Evolutionary conservation across 2,797 vertebrate genomes (phyloP), one percentile per base, ranked within the genome.

Genomic region (Holocentrus rufus): DNA sequence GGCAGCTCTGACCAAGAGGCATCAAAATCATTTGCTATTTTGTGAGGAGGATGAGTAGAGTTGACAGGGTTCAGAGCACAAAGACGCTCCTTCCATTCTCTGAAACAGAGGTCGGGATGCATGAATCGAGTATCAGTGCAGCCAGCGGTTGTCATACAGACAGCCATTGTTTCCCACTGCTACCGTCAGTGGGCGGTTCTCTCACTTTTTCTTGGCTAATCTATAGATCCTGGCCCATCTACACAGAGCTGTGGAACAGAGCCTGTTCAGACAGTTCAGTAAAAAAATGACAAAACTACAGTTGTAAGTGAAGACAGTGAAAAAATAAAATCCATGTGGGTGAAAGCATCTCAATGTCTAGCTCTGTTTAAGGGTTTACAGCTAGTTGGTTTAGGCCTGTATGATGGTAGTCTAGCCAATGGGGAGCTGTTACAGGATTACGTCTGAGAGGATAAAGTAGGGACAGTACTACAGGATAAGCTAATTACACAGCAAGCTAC

Each of bases 11-110:
- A 39, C 22, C 46, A 74, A 87, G 36, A 79, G 14, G 60, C 25
- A 73, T 76, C 65, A 67, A 85, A 65, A 77, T 58, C 65, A 76
- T 57, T 49, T 61, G 44, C 60, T 54, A 52, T 82, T 83, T 82
- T 83, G 71, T 55, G 74, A 54, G 81, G 58, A 44, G 68, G 69
- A 81, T 76, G 64, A 71, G 56, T 54, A 72, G 85, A 85, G 92
- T 89, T 92, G 80, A 91, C 75, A 61, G 85, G 77, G 92, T 92
- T 92, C 86, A 91, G 75, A 66, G 75, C 55, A 92, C 91, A 93
- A 91, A 92, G 90, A 81, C 50, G 4, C 65, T 79, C 82, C 83
- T 81, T 87, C 84, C 77, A 76, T 81, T 86, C 77, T 89, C 81
- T 79, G 81, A 83, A 86, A 77, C 85, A 83, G 89, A 83, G 85